phyloP scores from a whole-genome alignment of 2,113 vertebrate species.

The Platichthys stellatus region DNA sequence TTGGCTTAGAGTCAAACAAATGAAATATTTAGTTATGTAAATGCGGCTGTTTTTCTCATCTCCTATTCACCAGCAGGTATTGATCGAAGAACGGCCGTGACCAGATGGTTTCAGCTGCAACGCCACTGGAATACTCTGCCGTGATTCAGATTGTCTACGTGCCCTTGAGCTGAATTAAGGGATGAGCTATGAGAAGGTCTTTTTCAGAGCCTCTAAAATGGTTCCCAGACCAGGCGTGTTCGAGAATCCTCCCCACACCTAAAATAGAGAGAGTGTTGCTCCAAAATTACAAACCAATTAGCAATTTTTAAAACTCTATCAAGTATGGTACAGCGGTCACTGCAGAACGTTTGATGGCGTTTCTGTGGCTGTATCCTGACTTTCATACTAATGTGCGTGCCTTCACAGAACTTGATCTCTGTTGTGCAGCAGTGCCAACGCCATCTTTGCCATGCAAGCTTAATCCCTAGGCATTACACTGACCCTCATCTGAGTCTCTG shows the following conservation, averaged over 20 bases:
- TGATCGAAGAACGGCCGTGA: constrained; percentile 15
- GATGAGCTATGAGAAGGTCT: constrained; percentile 25
- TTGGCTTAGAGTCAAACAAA: constrained; percentile 30
- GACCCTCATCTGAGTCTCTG: constrained; percentile 49
- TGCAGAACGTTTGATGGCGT: constrained; percentile 13
- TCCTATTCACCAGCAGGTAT: background rate
- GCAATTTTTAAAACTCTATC: background rate
- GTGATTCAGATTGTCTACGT: constrained; percentile 16
- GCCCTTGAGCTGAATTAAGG: constrained; percentile 30
- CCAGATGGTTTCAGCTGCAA: constrained; percentile 12
- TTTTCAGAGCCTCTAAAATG: constrained; percentile 9
- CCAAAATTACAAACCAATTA: background rate
- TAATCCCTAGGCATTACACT: constrained; percentile 64
- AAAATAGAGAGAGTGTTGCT: constrained; percentile 21
- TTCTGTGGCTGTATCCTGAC: constrained; percentile 16
- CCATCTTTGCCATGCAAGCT: constrained; percentile 61
- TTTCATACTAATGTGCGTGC: constrained; percentile 46
- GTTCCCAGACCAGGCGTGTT: constrained; percentile 18
- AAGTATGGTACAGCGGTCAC: background rate
- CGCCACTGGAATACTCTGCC: background rate
- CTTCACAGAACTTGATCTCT: constrained; percentile 65
- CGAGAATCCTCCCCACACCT: constrained; percentile 13
- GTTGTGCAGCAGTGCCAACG: constrained; percentile 54
- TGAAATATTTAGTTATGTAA: constrained; percentile 29
- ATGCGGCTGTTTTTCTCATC: background rate